These are phyloP conservation scores for Polia nebulosa DNA, from an alignment of 2,888 invertebrate genomes.

Conservation along the genomic window DNA sequence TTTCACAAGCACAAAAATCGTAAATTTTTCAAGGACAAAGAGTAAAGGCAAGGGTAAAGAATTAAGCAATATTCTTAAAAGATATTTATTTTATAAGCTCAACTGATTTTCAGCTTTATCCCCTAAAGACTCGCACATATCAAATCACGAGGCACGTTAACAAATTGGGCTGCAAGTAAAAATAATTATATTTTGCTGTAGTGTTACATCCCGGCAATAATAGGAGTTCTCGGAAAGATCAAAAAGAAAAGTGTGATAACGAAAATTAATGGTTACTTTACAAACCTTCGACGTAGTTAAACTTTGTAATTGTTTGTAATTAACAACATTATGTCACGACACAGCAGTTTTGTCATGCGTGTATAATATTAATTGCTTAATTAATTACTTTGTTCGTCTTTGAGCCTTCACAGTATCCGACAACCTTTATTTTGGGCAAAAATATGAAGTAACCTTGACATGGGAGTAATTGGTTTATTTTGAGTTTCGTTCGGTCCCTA, in stretches of 20 bases:
- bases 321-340: constrained; percentile 64
- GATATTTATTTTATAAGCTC: not conserved
- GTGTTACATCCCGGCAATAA: constrained; percentile 3
- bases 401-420: constrained; percentile 25
- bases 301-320: constrained; percentile 67
- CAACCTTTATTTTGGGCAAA: constrained; percentile 27
- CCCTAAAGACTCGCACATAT: not conserved
- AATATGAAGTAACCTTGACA: constrained; percentile 9
- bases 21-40: not conserved
- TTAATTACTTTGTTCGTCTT: constrained; percentile 52
- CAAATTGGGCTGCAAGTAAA: not conserved
- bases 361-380: constrained; percentile 63
- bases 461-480: not conserved
- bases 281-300: constrained; percentile 44
- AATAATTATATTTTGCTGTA: not conserved
- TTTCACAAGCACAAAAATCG: not conserved
- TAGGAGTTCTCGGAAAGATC: constrained; percentile 19
- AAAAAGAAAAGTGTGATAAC: constrained; percentile 34
- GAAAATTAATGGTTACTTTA: constrained; percentile 50
- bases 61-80: not conserved
- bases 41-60: not conserved
- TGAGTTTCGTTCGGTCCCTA: not conserved
- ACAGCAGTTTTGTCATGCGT: constrained; percentile 58
- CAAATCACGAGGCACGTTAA: not conserved
- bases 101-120: not conserved